Evolutionary conservation across 2,888 invertebrate species (phyloP), one percentile per base, ranked within the genome.

Genomic region (Griposia aprilina): DNA sequence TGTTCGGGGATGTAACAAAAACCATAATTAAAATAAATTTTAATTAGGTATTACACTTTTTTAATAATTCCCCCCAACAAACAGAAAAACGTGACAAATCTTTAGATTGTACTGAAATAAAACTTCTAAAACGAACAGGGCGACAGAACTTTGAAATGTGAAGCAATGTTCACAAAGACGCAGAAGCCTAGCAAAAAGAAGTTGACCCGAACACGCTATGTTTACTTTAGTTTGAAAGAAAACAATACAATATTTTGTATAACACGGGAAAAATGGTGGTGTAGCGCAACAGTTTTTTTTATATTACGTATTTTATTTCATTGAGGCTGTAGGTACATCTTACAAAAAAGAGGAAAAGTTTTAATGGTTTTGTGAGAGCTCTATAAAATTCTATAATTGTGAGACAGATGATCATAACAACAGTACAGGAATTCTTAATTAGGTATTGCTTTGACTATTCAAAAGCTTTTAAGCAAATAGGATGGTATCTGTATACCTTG

Each of bases 131-230:
- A 50, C 8, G 13, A 67, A 66, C 63, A 63, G 10, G 17, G 8
- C 11, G 23, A 23, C 55, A 36, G 23, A 76, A 76, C 41, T 82
- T 83, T 62, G 26, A 68, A 85, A 87, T 80, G 76, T 80, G 62
- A 82, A 82, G 69, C 50, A 74, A 76, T 67, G 67, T 75, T 87
- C 4, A 63, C 68, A 68, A 76, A 79, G 72, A 74, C 45, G 36
- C 45, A 50, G 76, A 82, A 85, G 52, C 72, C 80, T 71, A 59
- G 57, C 62, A 80, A 72, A 76, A 74, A 68, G 41, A 70, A 80
- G 50, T 76, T 81, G 62, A 36, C 45, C 50, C 13, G 10, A 65
- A 71, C 41, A 68, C 26, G 65, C 48, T 26, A 30, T 55, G 50
- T 78, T 60, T 69, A 72, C 50, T 50, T 13, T 6, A 30, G 8